A percentile compares a stretch with the other conserved stretches of the same genome.
These are phyloP conservation scores for Microcebus griseorufus DNA, from an alignment of 2,113 vertebrate genomes.

Conservation along the genomic window DNA sequence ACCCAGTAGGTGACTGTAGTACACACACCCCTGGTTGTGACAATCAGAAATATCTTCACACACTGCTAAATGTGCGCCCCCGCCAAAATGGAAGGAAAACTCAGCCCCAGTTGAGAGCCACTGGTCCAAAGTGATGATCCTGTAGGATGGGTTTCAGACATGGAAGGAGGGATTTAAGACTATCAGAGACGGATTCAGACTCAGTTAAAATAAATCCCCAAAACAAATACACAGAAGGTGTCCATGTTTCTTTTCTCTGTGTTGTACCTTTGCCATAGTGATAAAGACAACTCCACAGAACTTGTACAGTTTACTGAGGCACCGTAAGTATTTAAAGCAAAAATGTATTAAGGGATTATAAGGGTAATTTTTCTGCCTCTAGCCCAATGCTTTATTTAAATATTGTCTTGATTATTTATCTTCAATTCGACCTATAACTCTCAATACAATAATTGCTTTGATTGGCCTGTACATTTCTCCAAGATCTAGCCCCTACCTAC, in stretches of 20 bases:
- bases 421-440: background rate
- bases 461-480: background rate
- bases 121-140: background rate
- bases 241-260: background rate
- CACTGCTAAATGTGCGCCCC: background rate
- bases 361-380: background rate
- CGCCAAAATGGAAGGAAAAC: background rate
- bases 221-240: background rate
- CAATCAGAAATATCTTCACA: background rate
- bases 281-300: constrained; percentile 24
- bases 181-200: background rate
- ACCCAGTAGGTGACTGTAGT: background rate
- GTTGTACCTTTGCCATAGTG: background rate
- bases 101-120: background rate
- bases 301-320: background rate
- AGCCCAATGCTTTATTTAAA: background rate
- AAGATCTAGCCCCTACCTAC: background rate
- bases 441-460: background rate
- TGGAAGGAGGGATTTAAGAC: background rate
- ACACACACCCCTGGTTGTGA: background rate
- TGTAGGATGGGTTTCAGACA: background rate
- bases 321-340: background rate
- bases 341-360: background rate
- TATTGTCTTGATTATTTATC: background rate
- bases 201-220: background rate